phyloP scores from a whole-genome alignment of 2,888 invertebrate genomes.

The Phrixothrix hirtus region DNA sequence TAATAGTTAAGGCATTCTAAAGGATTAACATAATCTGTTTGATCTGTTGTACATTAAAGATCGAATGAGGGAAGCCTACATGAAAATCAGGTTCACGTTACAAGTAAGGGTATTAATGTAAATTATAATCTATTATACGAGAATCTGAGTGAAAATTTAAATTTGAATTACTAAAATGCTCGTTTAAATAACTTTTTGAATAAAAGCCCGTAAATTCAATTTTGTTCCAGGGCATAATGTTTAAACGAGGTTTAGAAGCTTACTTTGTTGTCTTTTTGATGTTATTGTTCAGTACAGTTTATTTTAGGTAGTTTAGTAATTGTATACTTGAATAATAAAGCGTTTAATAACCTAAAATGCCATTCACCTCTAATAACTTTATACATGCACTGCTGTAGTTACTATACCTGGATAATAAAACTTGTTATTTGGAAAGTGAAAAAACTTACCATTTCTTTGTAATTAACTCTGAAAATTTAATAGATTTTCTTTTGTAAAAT shows the following conservation, averaged over 20 bases:
- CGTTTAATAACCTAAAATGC: too few relatives aligned
- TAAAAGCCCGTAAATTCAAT: not conserved
- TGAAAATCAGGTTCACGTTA: not conserved
- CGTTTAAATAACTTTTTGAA: not conserved
- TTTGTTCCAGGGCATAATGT: not conserved
- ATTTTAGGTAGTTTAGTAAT: too few relatives aligned
- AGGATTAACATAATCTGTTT: not conserved
- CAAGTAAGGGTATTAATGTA: constrained; percentile 2
- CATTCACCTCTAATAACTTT: too few relatives aligned
- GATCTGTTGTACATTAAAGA: not conserved
- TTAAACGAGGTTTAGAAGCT: not conserved
- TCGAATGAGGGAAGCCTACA: not conserved
- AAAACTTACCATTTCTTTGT: too few relatives aligned
- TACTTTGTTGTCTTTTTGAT: not conserved
- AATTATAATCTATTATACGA: constrained; percentile 6
- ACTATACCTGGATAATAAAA: too few relatives aligned
- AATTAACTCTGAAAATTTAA: too few relatives aligned
- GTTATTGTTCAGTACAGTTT: too few relatives aligned
- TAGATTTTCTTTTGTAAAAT: too few relatives aligned
- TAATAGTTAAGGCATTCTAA: not conserved
- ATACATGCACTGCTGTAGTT: too few relatives aligned
- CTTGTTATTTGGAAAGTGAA: too few relatives aligned
- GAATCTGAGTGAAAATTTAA: constrained; percentile 2
- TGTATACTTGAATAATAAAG: too few relatives aligned
- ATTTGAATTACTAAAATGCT: constrained; percentile 1